Evolutionary conservation across 2,888 invertebrate genomes (phyloP).

Genomic region (Andrena bicolor): DNA sequence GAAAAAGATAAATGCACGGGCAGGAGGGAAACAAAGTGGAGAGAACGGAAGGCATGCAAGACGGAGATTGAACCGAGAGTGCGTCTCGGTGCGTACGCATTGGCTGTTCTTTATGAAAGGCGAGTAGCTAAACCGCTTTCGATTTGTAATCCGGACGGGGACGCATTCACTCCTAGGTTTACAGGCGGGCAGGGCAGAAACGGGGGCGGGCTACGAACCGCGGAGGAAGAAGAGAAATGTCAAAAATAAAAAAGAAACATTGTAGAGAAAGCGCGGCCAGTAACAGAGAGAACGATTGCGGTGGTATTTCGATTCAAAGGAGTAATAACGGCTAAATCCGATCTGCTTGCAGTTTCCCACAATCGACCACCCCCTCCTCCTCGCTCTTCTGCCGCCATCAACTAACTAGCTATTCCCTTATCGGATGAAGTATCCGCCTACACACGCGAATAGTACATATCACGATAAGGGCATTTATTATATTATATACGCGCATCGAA

Average conservation of each 20-base stretch:
- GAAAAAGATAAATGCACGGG: slow-evolving; percentile 34
- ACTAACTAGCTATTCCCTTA: slow-evolving; percentile 70
- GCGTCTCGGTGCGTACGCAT: slow-evolving; percentile 66
- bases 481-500: not conserved
- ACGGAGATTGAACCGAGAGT: slow-evolving; percentile 53
- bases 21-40: slow-evolving; percentile 48
- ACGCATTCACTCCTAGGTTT: slow-evolving; percentile 76
- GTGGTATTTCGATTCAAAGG: slow-evolving; percentile 73
- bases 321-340: slow-evolving; percentile 74
- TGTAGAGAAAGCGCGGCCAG: slow-evolving; percentile 3
- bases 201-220: slow-evolving; percentile 1
- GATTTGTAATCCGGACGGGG: slow-evolving; percentile 80
- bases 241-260: slow-evolving; percentile 20
- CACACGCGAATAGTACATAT: not conserved
- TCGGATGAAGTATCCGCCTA: slow-evolving; percentile 70
- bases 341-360: slow-evolving; percentile 64
- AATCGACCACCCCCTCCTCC: slow-evolving; percentile 41
- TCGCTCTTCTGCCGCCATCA: slow-evolving; percentile 58
- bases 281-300: slow-evolving; percentile 50
- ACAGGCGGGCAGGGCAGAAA: slow-evolving; percentile 50
- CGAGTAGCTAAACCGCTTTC: slow-evolving; percentile 78
- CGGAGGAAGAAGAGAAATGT: slow-evolving; percentile 15
- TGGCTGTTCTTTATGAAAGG: slow-evolving; percentile 75
- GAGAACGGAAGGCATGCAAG: slow-evolving; percentile 51
- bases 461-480: not conserved